Evolutionary conservation across 2,888 invertebrate genomes (phyloP), one percentile per base, ranked within the genome.

Genomic region (Tortricodes alternella): DNA sequence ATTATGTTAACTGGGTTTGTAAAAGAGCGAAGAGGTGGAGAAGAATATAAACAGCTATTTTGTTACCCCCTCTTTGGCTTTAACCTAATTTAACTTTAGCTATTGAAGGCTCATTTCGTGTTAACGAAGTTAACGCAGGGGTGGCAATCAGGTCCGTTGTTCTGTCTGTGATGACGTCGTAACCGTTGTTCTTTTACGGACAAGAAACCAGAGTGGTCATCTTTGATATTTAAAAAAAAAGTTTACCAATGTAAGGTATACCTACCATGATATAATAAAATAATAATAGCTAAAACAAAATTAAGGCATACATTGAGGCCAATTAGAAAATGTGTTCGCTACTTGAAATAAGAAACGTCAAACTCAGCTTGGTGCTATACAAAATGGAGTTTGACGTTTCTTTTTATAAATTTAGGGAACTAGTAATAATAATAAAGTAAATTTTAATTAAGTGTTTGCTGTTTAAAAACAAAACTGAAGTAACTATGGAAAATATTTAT

Each of bases 31-130:
- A 50, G 34, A 46, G 46, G 50, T 56, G 50, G 50, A 38, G 56
- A 58, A 51, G 58, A 58, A 53, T 58, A 53, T 58, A 58, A 58
- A 58, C 67, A 75, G 73, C 71, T 71, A 77, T 76, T 76, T 74
- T 73, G 74, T 75, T 70, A 68, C 68, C 70, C 67, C 76, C 71
- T 79, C 81, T 85, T 83, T 76, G 78, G 78, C 80, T 83, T 80
- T 78, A 81, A 80, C 81, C 81, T 80, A 82, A 86, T 85, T 86
- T 83, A 86, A 86, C 85, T 87, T 87, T 78, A 73, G 79, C 84
- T 79, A 85, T 85, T 81, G 81, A 73, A 80, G 78, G 78, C 74
- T 76, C 81, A 79, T 85, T 84, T 76, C 71, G 76, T 73, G 76
- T 82, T 84, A 83, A 83, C 83, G 74, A 80, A 83, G 75, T 84